Base-by-base conservation (phyloP, 2,888 invertebrate genomes). In the Sericinus montela region DNA sequence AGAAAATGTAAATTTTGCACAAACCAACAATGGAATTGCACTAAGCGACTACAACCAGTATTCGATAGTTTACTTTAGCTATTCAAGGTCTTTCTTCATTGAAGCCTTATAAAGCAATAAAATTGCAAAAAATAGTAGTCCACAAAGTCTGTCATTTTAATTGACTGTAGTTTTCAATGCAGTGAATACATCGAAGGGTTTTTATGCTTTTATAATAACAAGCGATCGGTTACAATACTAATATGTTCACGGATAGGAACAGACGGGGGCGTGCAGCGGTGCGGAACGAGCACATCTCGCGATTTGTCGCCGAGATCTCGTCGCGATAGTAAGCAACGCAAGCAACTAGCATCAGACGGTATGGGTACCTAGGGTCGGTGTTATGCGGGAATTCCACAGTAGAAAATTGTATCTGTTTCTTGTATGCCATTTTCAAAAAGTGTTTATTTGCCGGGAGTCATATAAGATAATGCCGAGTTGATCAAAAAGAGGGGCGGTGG, bases 291-390 rank as follows among this genome's bases (percentile, higher is more conserved):
- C 45, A 16, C 69, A 64, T 60, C 60, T 68, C 62, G 72, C 80
- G 70, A 78, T 80, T 81, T 80, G 78, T 78, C 75, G 70, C 65
- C 62, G 67, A 67, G 70, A 76, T 76, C 72, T 60, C 71, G 69
- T 71, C 65, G 64, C 59, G 72, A 75, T 72, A 71, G 63, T 19
- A 45, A 25, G n/a, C 28, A 23, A 46, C 55, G 55, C 61, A 53
- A 52, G 52, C 60, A 62, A 63, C 74, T 72, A 73, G 70, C 65
- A 58, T 64, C 69, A 67, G 59, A 55, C 56, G 53, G 55, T 59
- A 57, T 53, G 48, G 51, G 48, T 42, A 51, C 49, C 40, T 52
- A 32, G 69, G 67, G 68, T n/a, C 25, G 48, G 56, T 2, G 6
- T 54, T 65, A 63, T 66, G 53, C 57, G 46, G 43, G 13, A 3